Conservation (phyloP, 2,113 vertebrate genomes). For the Alethe castanea region DNA sequence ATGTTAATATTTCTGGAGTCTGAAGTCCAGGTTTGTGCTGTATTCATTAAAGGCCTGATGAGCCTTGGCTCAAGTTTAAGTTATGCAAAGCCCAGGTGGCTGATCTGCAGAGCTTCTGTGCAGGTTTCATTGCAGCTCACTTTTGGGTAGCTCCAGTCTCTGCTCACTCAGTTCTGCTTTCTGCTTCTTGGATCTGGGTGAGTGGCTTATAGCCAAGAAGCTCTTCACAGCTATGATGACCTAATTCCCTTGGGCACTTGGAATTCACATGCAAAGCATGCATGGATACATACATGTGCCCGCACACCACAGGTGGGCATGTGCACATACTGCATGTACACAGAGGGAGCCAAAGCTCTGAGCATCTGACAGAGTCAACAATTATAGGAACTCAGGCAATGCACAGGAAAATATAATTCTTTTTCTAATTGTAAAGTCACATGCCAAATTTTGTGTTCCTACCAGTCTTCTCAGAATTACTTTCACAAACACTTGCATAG, state of each 20-base stretch:
- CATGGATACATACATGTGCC: background rate
- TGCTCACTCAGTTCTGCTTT: background rate
- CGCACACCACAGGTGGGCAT: background rate
- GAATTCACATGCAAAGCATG: background rate
- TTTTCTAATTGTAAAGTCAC: background rate
- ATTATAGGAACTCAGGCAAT: background rate
- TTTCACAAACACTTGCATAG: background rate
- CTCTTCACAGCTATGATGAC: background rate
- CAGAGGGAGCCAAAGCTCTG: background rate
- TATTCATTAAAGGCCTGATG: background rate
- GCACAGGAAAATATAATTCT: background rate
- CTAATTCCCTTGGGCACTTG: background rate
- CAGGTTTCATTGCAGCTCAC: background rate
- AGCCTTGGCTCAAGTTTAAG: background rate
- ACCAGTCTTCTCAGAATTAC: background rate
- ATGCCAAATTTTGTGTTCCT: background rate
- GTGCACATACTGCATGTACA: background rate
- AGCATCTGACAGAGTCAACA: background rate
- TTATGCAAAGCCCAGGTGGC: background rate
- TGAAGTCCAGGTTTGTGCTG: background rate
- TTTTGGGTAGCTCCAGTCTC: background rate
- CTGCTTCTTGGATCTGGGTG: background rate
- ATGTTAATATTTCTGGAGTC: background rate
- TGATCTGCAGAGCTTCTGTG: background rate
- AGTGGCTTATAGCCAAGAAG: background rate